phyloP scores from a whole-genome alignment of 2,113 vertebrate genomes.

The Myxocyprinus asiaticus region DNA sequence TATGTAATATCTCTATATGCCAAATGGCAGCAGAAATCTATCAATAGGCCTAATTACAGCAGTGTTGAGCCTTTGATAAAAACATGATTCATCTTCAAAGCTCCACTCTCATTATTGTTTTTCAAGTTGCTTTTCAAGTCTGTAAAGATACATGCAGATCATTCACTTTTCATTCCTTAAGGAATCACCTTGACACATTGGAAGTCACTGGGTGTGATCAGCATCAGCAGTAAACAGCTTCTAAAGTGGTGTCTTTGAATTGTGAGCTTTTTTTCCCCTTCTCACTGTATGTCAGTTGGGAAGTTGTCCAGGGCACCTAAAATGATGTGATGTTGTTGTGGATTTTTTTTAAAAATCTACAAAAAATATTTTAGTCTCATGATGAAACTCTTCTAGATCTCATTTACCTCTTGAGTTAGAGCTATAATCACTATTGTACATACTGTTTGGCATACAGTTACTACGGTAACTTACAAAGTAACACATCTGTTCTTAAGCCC shows the following conservation, averaged over 20 bases:
- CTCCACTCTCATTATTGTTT: not conserved
- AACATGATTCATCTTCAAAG: slow-evolving; percentile 17
- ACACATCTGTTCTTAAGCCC: no score
- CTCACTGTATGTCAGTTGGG: not conserved
- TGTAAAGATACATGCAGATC: not conserved
- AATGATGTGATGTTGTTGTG: no score
- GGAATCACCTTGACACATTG: slow-evolving; percentile 17
- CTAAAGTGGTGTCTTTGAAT: slow-evolving; percentile 6
- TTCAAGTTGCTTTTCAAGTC: not conserved
- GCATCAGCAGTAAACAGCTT: not conserved
- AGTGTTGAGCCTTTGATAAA: slow-evolving; percentile 12
- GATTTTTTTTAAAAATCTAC: not conserved
- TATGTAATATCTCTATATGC: not conserved
- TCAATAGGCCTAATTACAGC: not conserved
- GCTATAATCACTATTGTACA: no score
- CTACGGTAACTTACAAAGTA: no score
- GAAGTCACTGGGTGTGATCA: slow-evolving; percentile 1
- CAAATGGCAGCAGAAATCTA: slow-evolving; percentile 11
- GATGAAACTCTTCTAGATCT: no score
- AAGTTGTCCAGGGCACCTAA: not conserved
- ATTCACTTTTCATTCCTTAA: not conserved
- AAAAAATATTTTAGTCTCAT: no score
- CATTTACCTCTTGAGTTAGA: no score
- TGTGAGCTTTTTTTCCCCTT: not conserved
- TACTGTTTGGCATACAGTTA: no score